Evolutionary conservation across 37 sponge, comb jelly and placozoan genomes (phyloP).

Genomic region (Diacarnus erythraeanus): DNA sequence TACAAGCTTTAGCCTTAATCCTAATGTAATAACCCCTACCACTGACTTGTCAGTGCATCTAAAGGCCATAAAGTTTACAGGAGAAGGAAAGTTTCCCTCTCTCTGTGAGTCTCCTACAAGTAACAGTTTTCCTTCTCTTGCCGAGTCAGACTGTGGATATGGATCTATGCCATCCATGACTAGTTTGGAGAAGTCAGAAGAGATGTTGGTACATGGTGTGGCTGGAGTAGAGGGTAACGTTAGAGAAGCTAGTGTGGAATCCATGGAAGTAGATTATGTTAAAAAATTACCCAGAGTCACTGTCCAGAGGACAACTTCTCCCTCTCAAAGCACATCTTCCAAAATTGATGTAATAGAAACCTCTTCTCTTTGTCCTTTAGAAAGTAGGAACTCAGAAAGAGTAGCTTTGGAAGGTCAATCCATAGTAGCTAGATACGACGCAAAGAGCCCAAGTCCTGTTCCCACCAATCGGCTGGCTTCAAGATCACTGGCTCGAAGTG

Average conservation of each 20-base stretch:
- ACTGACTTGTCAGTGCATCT: conserved; percentile 4
- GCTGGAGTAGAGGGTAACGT: too few relatives aligned
- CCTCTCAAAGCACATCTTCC: not conserved
- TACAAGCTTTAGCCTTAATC: not conserved
- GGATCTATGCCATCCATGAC: conserved; percentile 7
- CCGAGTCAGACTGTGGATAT: conserved; percentile 14
- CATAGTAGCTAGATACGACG: not conserved
- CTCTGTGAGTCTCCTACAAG: conserved; percentile 21
- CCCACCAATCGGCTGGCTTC: not conserved
- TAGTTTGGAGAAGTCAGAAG: not conserved
- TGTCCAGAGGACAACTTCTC: not conserved
- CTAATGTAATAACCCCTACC: not conserved
- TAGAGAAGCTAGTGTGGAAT: not conserved
- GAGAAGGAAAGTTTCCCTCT: not conserved
- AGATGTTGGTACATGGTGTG: not conserved
- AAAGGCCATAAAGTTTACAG: not conserved
- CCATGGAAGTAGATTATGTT: conserved; percentile 5
- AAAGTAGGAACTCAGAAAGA: not conserved
- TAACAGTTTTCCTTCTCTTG: conserved; percentile 34
- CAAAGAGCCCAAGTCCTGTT: conserved; percentile 1
- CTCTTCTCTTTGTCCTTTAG: not conserved
- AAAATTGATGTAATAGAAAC: not conserved
- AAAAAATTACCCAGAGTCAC: not conserved
- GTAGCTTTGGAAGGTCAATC: not conserved
- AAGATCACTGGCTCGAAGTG: not conserved